Evolutionary conservation across 1,140 invertebrate species (phyloP), one percentile per base, ranked within the genome.

Genomic region (Caenorhabditis remanei): DNA sequence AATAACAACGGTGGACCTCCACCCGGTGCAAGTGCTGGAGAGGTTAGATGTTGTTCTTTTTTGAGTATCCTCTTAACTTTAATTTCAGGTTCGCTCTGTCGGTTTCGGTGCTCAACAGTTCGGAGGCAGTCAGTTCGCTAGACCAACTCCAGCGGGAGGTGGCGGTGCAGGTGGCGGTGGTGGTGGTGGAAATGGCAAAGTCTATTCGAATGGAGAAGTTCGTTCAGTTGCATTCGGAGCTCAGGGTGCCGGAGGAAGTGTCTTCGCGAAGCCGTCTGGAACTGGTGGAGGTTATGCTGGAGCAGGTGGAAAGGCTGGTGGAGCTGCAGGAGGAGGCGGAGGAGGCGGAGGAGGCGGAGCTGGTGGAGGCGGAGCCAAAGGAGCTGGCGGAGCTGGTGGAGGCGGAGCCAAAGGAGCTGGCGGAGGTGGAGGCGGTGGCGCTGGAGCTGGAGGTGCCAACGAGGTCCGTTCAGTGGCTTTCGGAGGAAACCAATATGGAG

Each of bases 401-500:
- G 67, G 67, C 2, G 43, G 67, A 46, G 67, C 6, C 2, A 41
- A 41, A 75, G 67, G 67, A 43, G 21, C 2, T 46, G 43, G 16
- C 4, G 67, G 67, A 43, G 40, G 16, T 75, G 67, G 67, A 46
- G 67, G 67, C 5, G 67, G 41, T 50, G 71, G 71, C 50, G 71
- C 46, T n/a, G 46, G n/a, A 50, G 43, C n/a, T 50, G 71, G 71
- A 13, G 71, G 71, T 8, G 71, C 40, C 11, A 46, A 46, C 32
- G 71, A 79, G 53, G 71, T 79, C 13, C 16, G 21, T 24, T 79
- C 71, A 11, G 71, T 79, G 9, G 71, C 46, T 0, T 79, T 79
- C 46, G 71, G 71, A 53, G 67, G 41, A n/a, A 48, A 79, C n/a
- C 71, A 79, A 50, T 79, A 79, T 43, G 71, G 71, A 79, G 71